phyloP scores from a whole-genome alignment of 2,888 invertebrate genomes.

The Pterostichus madidus region DNA sequence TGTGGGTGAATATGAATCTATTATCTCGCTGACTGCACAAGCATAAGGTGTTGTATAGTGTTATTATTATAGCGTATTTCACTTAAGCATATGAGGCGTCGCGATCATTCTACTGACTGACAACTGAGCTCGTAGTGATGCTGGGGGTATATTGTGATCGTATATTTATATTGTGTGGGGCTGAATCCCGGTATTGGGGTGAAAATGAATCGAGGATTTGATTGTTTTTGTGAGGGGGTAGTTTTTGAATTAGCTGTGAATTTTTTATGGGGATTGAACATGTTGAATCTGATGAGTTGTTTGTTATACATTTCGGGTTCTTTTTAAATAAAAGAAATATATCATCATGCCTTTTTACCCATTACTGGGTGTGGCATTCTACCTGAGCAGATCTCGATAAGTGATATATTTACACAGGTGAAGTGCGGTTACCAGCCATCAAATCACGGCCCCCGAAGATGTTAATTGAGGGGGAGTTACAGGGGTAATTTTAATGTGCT shows the following conservation, averaged over 20 bases:
- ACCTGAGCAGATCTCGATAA: too few relatives aligned
- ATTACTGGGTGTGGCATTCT: too few relatives aligned
- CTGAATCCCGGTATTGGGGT: not conserved
- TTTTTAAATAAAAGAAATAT: too few relatives aligned
- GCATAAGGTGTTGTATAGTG: constrained; percentile 22
- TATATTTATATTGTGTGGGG: constrained; percentile 14
- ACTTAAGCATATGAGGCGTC: constrained; percentile 52
- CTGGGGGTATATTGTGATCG: not conserved
- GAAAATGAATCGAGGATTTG: constrained; percentile 4
- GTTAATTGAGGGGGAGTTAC: too few relatives aligned
- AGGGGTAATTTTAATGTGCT: too few relatives aligned
- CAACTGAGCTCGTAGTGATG: not conserved
- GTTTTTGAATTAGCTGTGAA: constrained; percentile 25
- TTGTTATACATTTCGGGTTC: too few relatives aligned
- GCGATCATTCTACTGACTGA: constrained; percentile 6
- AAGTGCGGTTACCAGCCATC: too few relatives aligned
- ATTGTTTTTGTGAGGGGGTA: constrained; percentile 8
- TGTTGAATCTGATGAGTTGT: not conserved
- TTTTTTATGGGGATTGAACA: constrained; percentile 9
- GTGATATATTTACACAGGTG: too few relatives aligned
- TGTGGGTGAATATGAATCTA: constrained; percentile 15
- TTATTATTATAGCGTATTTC: constrained; percentile 49
- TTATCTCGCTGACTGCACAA: constrained; percentile 4
- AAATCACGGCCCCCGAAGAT: too few relatives aligned
- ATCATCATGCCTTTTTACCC: too few relatives aligned